Percentiles rank a stretch among this genome's conserved stretches.
These are phyloP conservation scores for Clanis bilineata DNA, from an alignment of 2,888 invertebrate genomes.

Conservation along the genomic window DNA sequence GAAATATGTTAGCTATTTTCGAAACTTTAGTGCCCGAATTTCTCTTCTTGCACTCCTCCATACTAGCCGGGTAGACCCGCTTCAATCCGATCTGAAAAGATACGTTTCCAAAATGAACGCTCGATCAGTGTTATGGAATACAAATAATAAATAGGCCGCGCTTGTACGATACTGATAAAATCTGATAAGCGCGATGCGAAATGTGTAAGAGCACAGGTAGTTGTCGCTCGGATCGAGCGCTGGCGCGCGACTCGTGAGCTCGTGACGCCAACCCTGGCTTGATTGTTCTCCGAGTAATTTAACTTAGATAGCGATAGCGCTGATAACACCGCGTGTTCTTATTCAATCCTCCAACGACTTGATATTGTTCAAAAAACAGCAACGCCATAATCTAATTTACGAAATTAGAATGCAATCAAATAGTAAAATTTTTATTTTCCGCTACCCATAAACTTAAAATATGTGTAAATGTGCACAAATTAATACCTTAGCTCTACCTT, in stretches of 20 bases:
- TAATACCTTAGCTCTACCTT: too few species aligned
- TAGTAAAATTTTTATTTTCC: too few species aligned
- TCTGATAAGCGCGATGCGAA: constrained; percentile 57
- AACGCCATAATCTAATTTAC: not conserved
- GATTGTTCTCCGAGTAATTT: constrained; percentile 71
- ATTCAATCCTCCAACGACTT: constrained; percentile 31
- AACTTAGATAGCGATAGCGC: constrained; percentile 77
- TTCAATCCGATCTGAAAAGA: constrained; percentile 77
- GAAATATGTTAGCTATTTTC: constrained; percentile 95
- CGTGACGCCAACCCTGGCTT: constrained; percentile 48
- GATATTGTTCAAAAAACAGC: not conserved
- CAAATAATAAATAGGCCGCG: constrained; percentile 52
- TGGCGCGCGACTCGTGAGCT: constrained; percentile 52
- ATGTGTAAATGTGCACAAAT: not conserved
- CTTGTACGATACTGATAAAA: constrained; percentile 56
- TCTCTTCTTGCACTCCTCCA: constrained; percentile 86
- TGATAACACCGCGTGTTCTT: constrained; percentile 61
- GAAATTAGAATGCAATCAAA: too few species aligned
- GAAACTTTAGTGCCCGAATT: constrained; percentile 91
- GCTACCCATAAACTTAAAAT: not conserved
- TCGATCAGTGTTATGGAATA: constrained; percentile 36
- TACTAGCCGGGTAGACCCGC: constrained; percentile 79
- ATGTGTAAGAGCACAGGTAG: constrained; percentile 59
- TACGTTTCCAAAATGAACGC: constrained; percentile 50
- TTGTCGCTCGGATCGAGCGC: constrained; percentile 56